Base-by-base conservation (phyloP, 2,113 vertebrate species). In the Oryzias celebensis region DNA sequence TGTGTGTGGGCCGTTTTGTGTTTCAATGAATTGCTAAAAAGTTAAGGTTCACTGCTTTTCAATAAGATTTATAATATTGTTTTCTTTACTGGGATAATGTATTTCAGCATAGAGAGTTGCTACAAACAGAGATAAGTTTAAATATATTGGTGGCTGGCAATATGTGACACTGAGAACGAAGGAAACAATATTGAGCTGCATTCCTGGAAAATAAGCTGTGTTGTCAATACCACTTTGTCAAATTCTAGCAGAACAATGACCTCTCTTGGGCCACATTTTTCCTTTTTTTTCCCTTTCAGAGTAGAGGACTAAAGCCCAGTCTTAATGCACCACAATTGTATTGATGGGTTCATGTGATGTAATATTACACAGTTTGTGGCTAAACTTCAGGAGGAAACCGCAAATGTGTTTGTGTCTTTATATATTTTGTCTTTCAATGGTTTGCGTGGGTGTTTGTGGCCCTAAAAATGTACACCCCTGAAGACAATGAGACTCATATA, bases 171-270 rank as follows among this genome's bases (percentile, higher is more conserved):
- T 56, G 58, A 73, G 55, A 65, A 50, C 54, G 53, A 50, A 16
- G 45, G 55, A 74, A 82, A 85, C 75, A 77, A 82, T 82, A 86
- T 88, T 85, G 65, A 20, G n/a, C 62, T 75, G 78, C 78, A 78
- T 86, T 83, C 62, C 2, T 3, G 1, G 26, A 64, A 75, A 82
- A 78, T 68, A 80, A 67, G 68, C 71, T 3, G 46, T 65, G 63
- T 68, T 75, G 74, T 83, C 82, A 75, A 87, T 84, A 85, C 77
- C 75, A 52, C 66, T 83, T 77, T 77, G 68, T 79, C 71, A 73
- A 72, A 84, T 73, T 81, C 62, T 60, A 69, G 78, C 70, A 70
- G 55, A 77, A 61, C 77, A 82, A 82, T 82, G 48, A 74, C 71
- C 79, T 84, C 72, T 81, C 67, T 43, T 1, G 59, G 75, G 76